A percentile compares a stretch with the other conserved stretches of the same genome.
phyloP scores from a whole-genome alignment of 2,888 invertebrate genomes.

The Polyommatus iphigenia region DNA sequence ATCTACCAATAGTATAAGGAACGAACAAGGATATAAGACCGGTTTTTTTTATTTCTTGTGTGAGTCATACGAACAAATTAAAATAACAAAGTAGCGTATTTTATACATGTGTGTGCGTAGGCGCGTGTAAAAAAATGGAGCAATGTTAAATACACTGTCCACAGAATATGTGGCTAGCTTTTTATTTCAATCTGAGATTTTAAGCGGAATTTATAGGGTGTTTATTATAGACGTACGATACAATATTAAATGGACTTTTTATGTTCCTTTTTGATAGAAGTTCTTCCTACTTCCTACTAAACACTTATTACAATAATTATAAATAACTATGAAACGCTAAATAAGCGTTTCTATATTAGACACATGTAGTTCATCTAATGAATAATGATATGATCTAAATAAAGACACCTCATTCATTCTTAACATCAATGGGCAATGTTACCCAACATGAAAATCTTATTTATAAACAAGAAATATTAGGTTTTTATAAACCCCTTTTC shows the following conservation, averaged over 20 bases:
- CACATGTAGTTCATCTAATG: neutral
- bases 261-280: neutral
- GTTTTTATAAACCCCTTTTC: neutral
- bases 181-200: too few species aligned
- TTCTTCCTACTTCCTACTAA: neutral
- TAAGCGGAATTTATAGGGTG: too few species aligned
- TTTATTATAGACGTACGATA: too few species aligned
- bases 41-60: neutral
- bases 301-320: neutral
- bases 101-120: neutral
- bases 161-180: too few species aligned
- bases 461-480: neutral
- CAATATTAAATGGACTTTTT: too few species aligned
- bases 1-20: too few species aligned
- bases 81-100: neutral
- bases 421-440: neutral
- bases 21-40: too few species aligned
- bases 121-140: too few species aligned
- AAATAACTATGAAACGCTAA: neutral
- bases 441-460: neutral
- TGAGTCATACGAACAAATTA: neutral
- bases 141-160: too few species aligned
- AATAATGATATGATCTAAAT: slow-evolving; percentile 4
- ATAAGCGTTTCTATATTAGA: neutral
- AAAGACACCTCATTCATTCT: neutral